These are phyloP conservation scores for Astropecten irregularis DNA, from an alignment of 53 echinoderm and acorn worm genomes.

Conservation along the genomic window DNA sequence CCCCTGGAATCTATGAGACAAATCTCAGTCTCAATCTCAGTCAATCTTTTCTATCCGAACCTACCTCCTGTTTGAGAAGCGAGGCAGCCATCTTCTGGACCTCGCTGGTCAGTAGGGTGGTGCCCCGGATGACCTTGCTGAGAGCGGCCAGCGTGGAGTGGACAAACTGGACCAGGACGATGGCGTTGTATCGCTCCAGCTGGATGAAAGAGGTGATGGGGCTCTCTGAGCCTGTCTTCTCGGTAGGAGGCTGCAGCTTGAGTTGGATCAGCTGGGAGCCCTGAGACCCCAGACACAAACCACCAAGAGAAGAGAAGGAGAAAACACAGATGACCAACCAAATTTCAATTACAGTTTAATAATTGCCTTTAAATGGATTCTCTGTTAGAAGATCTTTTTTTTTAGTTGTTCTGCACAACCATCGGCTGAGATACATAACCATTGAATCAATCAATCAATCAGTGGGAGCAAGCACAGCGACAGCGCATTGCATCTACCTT, in stretches of 20 bases:
- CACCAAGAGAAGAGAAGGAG: neutral
- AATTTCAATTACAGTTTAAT: neutral
- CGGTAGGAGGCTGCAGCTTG: conserved; percentile 83
- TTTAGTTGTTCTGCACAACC: too few relatives aligned
- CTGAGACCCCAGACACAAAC: conserved; percentile 29
- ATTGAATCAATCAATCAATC: too few relatives aligned
- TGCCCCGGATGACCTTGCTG: conserved; percentile 94
- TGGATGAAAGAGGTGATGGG: conserved; percentile 93
- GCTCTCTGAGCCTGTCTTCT: conserved; percentile 71
- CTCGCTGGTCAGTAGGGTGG: conserved; percentile 89
- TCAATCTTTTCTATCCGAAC: too few relatives aligned
- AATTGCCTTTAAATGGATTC: neutral
- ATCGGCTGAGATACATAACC: too few relatives aligned
- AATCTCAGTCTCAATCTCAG: too few relatives aligned
- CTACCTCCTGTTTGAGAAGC: conserved; percentile 94
- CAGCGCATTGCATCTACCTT: too few relatives aligned
- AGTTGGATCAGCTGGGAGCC: conserved; percentile 88
- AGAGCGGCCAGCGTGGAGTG: conserved; percentile 95
- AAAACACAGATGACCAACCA: neutral
- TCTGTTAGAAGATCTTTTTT: too few relatives aligned
- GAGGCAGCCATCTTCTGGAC: conserved; percentile 79
- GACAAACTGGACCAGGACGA: conserved; percentile 92
- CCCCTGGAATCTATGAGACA: too few relatives aligned
- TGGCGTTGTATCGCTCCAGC: conserved; percentile 89
- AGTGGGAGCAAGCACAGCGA: too few relatives aligned